Percentiles rank a stretch among this genome's conserved stretches.
These are phyloP conservation scores for Chalcis sispes DNA, from an alignment of 2,888 invertebrate species.

Conservation along the genomic window DNA sequence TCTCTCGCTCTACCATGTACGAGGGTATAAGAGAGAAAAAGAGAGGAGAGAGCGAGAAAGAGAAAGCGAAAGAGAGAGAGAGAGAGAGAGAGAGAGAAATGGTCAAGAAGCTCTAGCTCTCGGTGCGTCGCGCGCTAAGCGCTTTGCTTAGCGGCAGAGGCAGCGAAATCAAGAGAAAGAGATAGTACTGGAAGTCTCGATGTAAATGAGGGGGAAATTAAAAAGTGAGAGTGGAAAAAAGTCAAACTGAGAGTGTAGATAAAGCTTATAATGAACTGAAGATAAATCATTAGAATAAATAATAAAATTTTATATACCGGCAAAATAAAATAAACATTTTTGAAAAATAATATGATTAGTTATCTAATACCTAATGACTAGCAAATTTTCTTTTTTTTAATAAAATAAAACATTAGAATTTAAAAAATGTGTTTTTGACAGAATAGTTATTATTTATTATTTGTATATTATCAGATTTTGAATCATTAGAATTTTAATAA, in stretches of 20 bases:
- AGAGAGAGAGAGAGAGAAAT: slow-evolving; percentile 20
- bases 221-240: slow-evolving; percentile 24
- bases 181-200: background rate
- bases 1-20: slow-evolving; percentile 1
- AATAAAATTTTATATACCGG: too few relatives aligned
- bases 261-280: background rate
- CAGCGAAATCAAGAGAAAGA: slow-evolving; percentile 35
- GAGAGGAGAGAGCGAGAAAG: slow-evolving; percentile 24
- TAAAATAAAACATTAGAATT: background rate
- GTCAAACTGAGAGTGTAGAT: slow-evolving; percentile 11
- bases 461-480: background rate
- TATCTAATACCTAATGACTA: too few relatives aligned
- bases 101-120: slow-evolving; percentile 24
- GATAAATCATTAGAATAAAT: too few relatives aligned
- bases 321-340: too few relatives aligned
- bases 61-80: background rate
- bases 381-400: background rate
- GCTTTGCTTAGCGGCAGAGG: slow-evolving; percentile 38
- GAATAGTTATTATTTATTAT: background rate
- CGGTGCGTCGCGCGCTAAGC: slow-evolving; percentile 17
- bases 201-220: slow-evolving; percentile 23
- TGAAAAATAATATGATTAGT: too few relatives aligned
- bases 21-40: slow-evolving; percentile 22
- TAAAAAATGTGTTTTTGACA: too few relatives aligned
- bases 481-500: too few relatives aligned